Conservation (phyloP, 2,113 vertebrate species). For the Vulpes vulpes region DNA sequence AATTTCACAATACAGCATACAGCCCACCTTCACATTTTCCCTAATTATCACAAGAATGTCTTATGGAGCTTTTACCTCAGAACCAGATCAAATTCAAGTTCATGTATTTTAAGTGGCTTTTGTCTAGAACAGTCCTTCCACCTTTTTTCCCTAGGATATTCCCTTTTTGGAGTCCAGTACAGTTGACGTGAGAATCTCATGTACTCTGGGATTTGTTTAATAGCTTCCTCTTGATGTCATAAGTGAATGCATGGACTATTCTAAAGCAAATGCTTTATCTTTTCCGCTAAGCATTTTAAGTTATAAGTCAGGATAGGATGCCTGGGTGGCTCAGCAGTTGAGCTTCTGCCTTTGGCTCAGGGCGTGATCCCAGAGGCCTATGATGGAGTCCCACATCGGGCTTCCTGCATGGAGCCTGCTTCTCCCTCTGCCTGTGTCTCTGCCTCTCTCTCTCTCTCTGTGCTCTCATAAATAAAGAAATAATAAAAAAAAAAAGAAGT, state of each 20-base stretch:
- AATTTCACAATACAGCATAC: neutral
- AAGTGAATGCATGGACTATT: neutral
- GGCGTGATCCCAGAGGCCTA: no score
- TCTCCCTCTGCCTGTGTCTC: no score
- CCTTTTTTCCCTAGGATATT: neutral
- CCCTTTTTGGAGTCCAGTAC: neutral
- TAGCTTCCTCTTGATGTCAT: neutral
- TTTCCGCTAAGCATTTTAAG: neutral
- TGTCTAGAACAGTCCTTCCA: neutral
- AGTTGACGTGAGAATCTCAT: neutral
- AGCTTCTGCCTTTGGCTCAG: no score
- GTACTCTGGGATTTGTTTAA: constrained; percentile 2
- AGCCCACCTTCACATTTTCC: neutral
- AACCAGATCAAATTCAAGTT: constrained; percentile 24
- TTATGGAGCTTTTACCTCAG: neutral
- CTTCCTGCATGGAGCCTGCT: no score
- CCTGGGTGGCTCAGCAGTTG: no score
- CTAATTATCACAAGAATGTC: constrained; percentile 14
- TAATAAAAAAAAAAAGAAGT: neutral
- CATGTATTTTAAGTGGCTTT: neutral
- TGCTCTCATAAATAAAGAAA: no score
- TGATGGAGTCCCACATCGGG: no score
- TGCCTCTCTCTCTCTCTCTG: no score
- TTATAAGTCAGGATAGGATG: no score
- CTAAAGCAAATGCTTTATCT: neutral